Percentiles rank a stretch among this genome's conserved stretches.
phyloP scores from a whole-genome alignment of 2,888 invertebrate species.

The Sussaba pulchella region DNA sequence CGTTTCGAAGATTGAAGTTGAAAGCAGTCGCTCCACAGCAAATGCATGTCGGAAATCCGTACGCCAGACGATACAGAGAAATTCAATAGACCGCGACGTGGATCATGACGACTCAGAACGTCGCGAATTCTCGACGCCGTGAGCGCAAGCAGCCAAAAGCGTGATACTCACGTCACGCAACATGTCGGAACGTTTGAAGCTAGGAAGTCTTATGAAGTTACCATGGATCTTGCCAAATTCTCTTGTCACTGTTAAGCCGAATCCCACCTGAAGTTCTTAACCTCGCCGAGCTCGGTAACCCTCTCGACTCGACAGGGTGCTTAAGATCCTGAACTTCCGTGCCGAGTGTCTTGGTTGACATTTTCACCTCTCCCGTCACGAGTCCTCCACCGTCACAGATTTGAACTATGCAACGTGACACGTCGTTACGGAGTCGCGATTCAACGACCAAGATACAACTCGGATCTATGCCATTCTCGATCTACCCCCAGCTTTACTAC shows the following conservation, averaged over 20 bases:
- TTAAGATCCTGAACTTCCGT: conserved; percentile 44
- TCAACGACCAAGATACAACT: conserved; percentile 23
- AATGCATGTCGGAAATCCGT: not conserved
- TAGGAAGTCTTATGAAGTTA: conserved; percentile 16
- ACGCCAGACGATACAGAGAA: not conserved
- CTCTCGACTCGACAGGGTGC: conserved; percentile 20
- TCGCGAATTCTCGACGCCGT: conserved; percentile 24
- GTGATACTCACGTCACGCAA: conserved; percentile 16
- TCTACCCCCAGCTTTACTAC: not conserved
- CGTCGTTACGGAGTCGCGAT: conserved; percentile 5
- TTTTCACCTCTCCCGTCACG: conserved; percentile 9
- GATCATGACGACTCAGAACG: not conserved
- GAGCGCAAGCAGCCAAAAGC: conserved; percentile 9
- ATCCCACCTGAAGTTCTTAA: conserved; percentile 13
- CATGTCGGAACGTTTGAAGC: conserved; percentile 29
- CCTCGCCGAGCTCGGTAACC: conserved; percentile 4
- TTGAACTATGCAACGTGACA: conserved; percentile 21
- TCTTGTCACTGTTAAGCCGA: conserved; percentile 7
- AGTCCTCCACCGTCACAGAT: conserved; percentile 36
- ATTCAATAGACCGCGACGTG: not conserved
- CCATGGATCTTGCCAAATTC: conserved; percentile 23
- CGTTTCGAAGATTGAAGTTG: not conserved
- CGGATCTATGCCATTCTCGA: not conserved
- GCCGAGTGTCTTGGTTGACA: conserved; percentile 19
- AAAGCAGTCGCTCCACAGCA: not conserved